These are phyloP conservation scores for Enteromius trimaculatus DNA, from an alignment of 2,797 vertebrate species.

Conservation along the genomic window DNA sequence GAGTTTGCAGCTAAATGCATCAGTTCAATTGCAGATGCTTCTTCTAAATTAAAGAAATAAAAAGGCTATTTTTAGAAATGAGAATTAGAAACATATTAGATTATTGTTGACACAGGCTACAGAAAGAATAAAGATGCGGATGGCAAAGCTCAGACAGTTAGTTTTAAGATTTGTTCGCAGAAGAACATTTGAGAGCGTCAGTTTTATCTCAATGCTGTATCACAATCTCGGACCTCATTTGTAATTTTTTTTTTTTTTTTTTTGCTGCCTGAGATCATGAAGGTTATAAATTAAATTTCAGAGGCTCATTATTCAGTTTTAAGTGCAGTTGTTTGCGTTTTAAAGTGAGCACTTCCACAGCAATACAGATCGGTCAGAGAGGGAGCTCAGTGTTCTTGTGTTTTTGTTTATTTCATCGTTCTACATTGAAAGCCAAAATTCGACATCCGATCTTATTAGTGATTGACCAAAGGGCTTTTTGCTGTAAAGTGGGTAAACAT, in stretches of 20 bases:
- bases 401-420: conserved; percentile 35
- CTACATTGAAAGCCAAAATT: not conserved
- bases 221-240: not conserved
- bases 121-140: not conserved
- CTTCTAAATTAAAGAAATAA: not conserved
- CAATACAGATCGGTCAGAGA: not conserved
- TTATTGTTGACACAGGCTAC: not conserved
- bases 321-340: conserved; percentile 29
- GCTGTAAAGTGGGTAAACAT: conserved; percentile 26
- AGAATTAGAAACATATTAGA: not conserved
- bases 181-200: not conserved
- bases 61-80: not conserved
- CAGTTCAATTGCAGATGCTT: not conserved
- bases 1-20: not conserved
- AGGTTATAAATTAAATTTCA: conserved; percentile 2
- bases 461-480: conserved; percentile 19
- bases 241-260: not conserved
- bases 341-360: not conserved
- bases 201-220: too few relatives aligned
- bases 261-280: not conserved
- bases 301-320: not conserved
- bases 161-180: not conserved
- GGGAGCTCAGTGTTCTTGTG: conserved; percentile 28
- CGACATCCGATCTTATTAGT: not conserved
- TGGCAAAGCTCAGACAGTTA: not conserved